Conservation (phyloP, 2,888 invertebrate species). For the Scaptomyza polygonia region DNA sequence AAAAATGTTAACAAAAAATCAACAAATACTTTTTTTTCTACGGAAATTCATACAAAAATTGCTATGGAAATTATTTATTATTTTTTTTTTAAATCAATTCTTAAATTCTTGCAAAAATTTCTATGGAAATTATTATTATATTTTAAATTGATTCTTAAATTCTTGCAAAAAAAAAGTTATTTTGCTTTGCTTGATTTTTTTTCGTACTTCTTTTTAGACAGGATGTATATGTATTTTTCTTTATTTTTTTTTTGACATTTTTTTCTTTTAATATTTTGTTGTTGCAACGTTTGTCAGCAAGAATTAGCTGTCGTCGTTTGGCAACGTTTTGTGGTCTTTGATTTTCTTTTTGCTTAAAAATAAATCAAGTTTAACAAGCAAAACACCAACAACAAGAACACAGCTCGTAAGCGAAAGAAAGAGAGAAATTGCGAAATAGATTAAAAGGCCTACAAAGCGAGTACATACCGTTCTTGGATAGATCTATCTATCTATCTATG, state of each 20-base stretch:
- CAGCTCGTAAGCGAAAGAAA: slow-evolving; percentile 5
- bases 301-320: slow-evolving; percentile 67
- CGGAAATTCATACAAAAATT: too few species aligned
- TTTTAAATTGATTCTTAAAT: too few species aligned
- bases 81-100: too few species aligned
- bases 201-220: not conserved
- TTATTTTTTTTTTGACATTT: not conserved
- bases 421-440: not conserved
- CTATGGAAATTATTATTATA: too few species aligned
- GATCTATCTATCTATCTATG: not conserved
- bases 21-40: not conserved
- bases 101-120: too few species aligned
- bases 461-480: slow-evolving; percentile 1
- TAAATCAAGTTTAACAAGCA: slow-evolving; percentile 68
- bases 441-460: slow-evolving; percentile 5
- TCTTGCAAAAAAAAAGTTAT: too few species aligned
- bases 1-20: not conserved
- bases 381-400: too few species aligned
- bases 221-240: not conserved
- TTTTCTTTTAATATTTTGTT: slow-evolving; percentile 14
- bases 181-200: too few species aligned
- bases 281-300: slow-evolving; percentile 61
- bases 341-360: slow-evolving; percentile 56
- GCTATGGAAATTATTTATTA: too few species aligned
- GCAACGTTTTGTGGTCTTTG: slow-evolving; percentile 34